Evolutionary conservation across 2,113 vertebrate genomes (phyloP).

Genomic region (Nothobranchius furzeri): DNA sequence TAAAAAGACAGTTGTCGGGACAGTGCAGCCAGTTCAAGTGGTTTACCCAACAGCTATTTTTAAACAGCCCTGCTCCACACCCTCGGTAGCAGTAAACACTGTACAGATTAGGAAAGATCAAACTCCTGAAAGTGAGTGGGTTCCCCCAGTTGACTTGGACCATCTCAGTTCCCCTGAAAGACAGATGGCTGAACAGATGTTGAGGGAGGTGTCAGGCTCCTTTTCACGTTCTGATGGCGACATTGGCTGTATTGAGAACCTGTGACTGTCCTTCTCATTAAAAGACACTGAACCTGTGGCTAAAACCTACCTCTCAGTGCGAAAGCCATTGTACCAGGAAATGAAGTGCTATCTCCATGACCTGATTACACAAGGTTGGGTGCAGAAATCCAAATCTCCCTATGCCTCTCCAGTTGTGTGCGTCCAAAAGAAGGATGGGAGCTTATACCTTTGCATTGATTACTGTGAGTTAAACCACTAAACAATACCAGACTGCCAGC

Average conservation of each 20-base stretch:
- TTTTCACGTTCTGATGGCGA: background rate
- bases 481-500: background rate
- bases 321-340: constrained; percentile 26
- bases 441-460: background rate
- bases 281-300: background rate
- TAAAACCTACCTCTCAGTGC: background rate
- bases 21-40: background rate
- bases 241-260: background rate
- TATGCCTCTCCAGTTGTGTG: constrained; percentile 12
- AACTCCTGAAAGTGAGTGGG: background rate
- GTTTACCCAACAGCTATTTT: background rate
- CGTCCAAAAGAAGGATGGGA: background rate
- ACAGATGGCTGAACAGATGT: background rate
- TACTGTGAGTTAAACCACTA: background rate
- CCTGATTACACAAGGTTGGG: constrained; percentile 19
- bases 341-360: constrained; percentile 17
- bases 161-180: background rate
- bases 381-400: constrained; percentile 1
- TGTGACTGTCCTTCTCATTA: background rate
- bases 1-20: background rate
- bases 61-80: background rate
- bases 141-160: background rate
- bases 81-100: too few species aligned
- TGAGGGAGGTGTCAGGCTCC: background rate
- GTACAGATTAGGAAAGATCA: background rate